Conservation (phyloP, 2,888 invertebrate genomes). For the Bhutanitis thaidina region DNA sequence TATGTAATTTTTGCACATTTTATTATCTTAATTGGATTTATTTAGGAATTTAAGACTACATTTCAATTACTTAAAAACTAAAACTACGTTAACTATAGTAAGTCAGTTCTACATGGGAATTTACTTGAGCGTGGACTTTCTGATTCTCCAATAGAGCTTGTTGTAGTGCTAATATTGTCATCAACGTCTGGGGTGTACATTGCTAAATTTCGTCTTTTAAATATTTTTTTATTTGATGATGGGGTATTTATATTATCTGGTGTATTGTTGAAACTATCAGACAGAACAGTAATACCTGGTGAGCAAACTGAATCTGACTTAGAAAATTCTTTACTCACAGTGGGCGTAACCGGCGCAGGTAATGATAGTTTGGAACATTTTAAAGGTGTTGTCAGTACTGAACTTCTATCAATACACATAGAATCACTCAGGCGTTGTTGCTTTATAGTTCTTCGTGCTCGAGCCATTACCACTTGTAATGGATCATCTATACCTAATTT, state of each 20-base stretch:
- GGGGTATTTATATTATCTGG: conserved; percentile 49
- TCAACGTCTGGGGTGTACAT: conserved; percentile 56
- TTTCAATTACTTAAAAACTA: too few relatives aligned
- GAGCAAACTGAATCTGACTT: conserved; percentile 24
- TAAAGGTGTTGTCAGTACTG: conserved; percentile 39
- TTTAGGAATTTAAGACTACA: too few relatives aligned
- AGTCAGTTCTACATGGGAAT: conserved; percentile 33
- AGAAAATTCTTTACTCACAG: conserved; percentile 37
- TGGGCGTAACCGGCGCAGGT: conserved; percentile 63
- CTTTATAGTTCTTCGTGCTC: conserved; percentile 65
- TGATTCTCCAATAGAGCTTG: conserved; percentile 37
- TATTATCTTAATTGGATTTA: too few relatives aligned
- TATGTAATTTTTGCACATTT: too few relatives aligned
- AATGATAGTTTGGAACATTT: conserved; percentile 54
- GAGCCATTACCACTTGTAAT: conserved; percentile 80
- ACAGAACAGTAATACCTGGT: conserved; percentile 30
- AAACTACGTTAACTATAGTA: not conserved
- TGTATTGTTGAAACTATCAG: conserved; percentile 37
- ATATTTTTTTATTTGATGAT: conserved; percentile 52
- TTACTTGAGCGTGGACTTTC: conserved; percentile 50
- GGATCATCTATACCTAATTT: conserved; percentile 90
- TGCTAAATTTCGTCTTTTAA: conserved; percentile 68
- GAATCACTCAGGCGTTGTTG: conserved; percentile 29
- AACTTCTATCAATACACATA: conserved; percentile 18
- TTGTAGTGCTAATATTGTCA: conserved; percentile 41